Percentiles rank a stretch among this genome's conserved stretches.
Conservation (phyloP, 2,888 invertebrate species). For the Thymelicus lineola region DNA sequence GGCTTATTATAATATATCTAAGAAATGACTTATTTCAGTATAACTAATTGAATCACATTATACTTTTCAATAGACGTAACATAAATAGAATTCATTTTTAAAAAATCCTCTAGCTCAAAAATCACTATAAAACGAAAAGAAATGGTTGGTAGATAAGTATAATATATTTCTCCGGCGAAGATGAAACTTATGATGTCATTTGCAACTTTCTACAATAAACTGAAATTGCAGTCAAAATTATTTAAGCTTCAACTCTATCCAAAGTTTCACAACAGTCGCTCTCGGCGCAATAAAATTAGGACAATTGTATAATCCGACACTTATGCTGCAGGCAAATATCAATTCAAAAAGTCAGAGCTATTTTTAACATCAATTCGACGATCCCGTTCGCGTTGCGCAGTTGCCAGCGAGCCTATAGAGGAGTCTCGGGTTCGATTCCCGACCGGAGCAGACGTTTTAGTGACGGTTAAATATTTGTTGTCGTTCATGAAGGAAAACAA, state of each 20-base stretch:
- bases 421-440: too few species aligned
- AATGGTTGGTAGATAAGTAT: background rate
- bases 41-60: slow-evolving; percentile 68
- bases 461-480: too few species aligned
- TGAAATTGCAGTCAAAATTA: slow-evolving; percentile 20
- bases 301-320: background rate
- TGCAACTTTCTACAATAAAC: slow-evolving; percentile 24
- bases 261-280: slow-evolving; percentile 18
- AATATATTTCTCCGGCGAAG: background rate
- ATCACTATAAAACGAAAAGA: slow-evolving; percentile 12
- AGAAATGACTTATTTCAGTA: slow-evolving; percentile 68
- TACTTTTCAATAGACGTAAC: background rate
- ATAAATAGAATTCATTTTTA: too few species aligned
- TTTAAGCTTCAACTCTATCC: slow-evolving; percentile 17
- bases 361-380: too few species aligned
- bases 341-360: background rate
- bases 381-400: too few species aligned
- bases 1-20: too few species aligned
- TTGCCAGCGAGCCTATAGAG: too few species aligned
- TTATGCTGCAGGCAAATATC: background rate
- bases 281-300: slow-evolving; percentile 8
- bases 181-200: slow-evolving; percentile 26
- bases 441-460: too few species aligned
- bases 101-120: slow-evolving; percentile 15
- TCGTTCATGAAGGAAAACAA: too few species aligned